Base-by-base conservation (phyloP, 2,888 invertebrate species). In the Drosophila histrio region DNA sequence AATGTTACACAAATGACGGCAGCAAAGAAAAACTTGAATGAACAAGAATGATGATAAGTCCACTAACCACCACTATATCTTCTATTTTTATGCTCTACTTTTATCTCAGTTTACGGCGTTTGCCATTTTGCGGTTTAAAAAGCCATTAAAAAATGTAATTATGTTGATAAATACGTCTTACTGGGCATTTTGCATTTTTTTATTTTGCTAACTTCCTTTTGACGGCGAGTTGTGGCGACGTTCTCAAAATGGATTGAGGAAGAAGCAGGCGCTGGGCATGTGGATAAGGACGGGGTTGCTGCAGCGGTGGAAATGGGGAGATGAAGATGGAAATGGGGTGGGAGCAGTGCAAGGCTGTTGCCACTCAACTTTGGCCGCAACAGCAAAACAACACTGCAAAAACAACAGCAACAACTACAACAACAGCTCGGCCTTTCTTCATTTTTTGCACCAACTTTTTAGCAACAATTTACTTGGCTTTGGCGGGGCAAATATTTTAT, bases 61-160 rank as follows among this genome's bases (percentile, higher is more conserved):
- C 22, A 44, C 44, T 50, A 32, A 41, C 56, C 21, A 41, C 56
- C 21, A 47, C 39, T 52, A 53, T 58, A 34, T 53, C 58, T 59
- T 21, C 13, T 67, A 65, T 38, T 38, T 62, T 70, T 65, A 44
- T 63, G 57, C 59, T 54, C 47, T 34, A 59, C 32, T 70, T 85
- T 75, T 73, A 82, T 85, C 75, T 65, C 54, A 67, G 61, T 68
- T 63, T 63, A 53, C 68, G 60, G 72, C 79, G 81, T 74, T 74
- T 61, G 80, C 77, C 80, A 71, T 80, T 88, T 89, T 88, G 89
- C 81, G 88, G 89, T 79, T 89, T 89, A 82, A 89, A 88, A 89
- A 85, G 88, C 89, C 89, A 89, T 89, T 89, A 89, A 89, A 89
- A 89, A 89, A 88, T 89, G 89, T 89, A 89, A 89, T 89, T 89